These are phyloP conservation scores for Cherax destructor DNA, from an alignment of 1,140 invertebrate species.

Conservation along the genomic window DNA sequence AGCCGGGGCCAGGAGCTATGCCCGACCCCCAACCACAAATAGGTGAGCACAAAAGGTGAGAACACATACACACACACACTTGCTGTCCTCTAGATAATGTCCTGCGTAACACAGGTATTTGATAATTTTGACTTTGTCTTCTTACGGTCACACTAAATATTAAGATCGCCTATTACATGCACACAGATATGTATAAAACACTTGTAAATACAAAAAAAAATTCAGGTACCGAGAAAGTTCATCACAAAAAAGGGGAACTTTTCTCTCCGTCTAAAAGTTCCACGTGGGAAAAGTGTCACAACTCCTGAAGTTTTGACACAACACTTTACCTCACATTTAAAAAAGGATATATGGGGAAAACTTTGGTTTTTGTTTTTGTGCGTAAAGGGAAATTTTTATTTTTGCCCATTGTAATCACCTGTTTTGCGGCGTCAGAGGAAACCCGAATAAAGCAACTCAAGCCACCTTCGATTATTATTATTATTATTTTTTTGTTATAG, in stretches of 20 bases:
- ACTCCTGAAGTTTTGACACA: constrained; percentile 2
- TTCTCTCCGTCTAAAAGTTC: background rate
- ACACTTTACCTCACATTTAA: constrained; percentile 1
- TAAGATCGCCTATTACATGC: too few species aligned
- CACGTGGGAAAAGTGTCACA: background rate
- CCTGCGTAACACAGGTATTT: too few species aligned
- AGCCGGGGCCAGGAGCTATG: too few species aligned
- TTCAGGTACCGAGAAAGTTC: background rate
- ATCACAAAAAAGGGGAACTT: background rate
- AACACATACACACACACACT: too few species aligned
- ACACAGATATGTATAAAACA: background rate
- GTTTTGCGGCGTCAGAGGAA: background rate
- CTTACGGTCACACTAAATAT: too few species aligned
- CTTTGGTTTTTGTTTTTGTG: background rate
- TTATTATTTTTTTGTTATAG: too few species aligned
- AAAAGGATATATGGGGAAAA: background rate
- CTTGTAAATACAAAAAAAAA: background rate
- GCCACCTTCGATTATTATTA: too few species aligned
- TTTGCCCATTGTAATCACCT: background rate
- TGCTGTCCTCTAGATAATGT: too few species aligned
- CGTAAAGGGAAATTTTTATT: background rate
- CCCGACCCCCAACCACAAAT: too few species aligned
- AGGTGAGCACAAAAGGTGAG: too few species aligned
- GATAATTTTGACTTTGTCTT: too few species aligned
- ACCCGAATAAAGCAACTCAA: too few species aligned